A percentile compares a stretch with the other conserved stretches of the same genome.
Conservation (phyloP, 1,140 invertebrate species). For the Euura lappo region DNA sequence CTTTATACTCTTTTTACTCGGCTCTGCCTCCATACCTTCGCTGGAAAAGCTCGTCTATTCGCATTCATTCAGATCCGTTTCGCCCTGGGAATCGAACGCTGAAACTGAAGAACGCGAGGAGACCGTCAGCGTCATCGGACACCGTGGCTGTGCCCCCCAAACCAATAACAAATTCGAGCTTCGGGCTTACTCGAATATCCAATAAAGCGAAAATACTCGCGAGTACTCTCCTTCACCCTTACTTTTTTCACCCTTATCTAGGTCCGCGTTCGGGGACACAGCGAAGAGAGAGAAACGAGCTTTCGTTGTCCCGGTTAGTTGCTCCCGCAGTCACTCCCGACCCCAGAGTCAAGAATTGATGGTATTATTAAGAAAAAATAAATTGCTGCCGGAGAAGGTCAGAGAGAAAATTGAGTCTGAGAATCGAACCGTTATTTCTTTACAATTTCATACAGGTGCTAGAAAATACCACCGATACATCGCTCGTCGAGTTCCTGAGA, state of each 20-base stretch:
- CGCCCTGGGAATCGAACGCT: too few relatives aligned
- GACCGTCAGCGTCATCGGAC: conserved; percentile 4
- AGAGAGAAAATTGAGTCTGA: not conserved
- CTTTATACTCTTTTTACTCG: not conserved
- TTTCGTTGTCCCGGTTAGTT: conserved; percentile 5
- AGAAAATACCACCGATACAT: too few relatives aligned
- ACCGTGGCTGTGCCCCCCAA: not conserved
- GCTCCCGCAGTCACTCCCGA: not conserved
- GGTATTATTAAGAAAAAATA: not conserved
- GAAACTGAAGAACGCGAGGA: not conserved
- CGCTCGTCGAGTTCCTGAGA: too few relatives aligned
- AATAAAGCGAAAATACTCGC: not conserved
- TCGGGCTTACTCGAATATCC: not conserved
- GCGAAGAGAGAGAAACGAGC: not conserved
- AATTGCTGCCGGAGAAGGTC: not conserved
- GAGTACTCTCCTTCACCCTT: not conserved
- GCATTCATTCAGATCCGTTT: not conserved
- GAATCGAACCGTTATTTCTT: not conserved
- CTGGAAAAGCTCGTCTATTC: not conserved
- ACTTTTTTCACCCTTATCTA: too few relatives aligned
- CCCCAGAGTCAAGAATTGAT: not conserved
- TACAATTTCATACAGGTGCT: not conserved
- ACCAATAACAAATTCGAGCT: conserved; percentile 5
- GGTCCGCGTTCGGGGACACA: too few relatives aligned
- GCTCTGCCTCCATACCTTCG: not conserved